Evolutionary conservation across 2,113 vertebrate species (phyloP).

Genomic region (Stomatorhinus ivindoensis): DNA sequence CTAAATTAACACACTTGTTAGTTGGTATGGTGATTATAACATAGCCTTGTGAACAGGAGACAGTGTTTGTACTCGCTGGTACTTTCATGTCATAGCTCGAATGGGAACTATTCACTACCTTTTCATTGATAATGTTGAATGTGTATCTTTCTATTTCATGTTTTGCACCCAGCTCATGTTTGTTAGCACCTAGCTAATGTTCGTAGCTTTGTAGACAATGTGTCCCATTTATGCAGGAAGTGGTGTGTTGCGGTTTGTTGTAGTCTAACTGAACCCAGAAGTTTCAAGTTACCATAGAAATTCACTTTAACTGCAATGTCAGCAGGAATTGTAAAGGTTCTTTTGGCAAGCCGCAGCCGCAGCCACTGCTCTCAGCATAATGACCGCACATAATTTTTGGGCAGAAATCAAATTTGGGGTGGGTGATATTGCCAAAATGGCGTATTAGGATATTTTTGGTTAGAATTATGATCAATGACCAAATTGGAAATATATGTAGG

Average conservation of each 20-base stretch:
- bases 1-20: neutral
- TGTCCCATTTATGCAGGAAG: neutral
- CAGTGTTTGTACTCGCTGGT: neutral
- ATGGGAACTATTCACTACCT: neutral
- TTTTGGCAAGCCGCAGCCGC: neutral
- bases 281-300: neutral
- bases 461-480: neutral
- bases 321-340: neutral
- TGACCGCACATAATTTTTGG: neutral
- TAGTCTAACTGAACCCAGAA: neutral
- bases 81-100: neutral
- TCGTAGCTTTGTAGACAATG: neutral
- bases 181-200: neutral
- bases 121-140: neutral
- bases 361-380: neutral
- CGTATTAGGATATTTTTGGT: neutral
- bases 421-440: neutral
- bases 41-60: neutral
- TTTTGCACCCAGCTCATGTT: neutral
- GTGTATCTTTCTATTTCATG: neutral
- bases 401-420: neutral
- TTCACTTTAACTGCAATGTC: neutral
- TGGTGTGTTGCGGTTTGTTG: neutral
- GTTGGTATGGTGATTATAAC: neutral
- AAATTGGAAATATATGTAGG: neutral